Evolutionary conservation across 2,888 invertebrate genomes (phyloP), one percentile per base, ranked within the genome.

Genomic region (Orthonevra nobilis): DNA sequence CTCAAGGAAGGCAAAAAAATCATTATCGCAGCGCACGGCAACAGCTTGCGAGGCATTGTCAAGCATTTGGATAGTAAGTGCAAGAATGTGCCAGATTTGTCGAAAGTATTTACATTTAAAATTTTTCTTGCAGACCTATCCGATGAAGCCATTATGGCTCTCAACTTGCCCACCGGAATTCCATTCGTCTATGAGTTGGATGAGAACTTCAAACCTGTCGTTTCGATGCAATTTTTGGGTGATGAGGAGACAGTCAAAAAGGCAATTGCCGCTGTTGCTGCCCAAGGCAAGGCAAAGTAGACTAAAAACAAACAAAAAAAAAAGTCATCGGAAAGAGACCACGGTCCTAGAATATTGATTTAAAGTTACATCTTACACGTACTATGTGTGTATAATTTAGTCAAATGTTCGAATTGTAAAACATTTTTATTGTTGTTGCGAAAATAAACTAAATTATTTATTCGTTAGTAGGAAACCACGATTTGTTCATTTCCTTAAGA

Each of bases 1-100:
- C 91, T 96, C 81, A 95, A 94, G 85, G 94, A 91, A 83, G 96
- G 95, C 82, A 96, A 96, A 87, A 92, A 89, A 50, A 93, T 96
- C 77, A 92, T 96, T 50, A 95, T 96, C 85, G 96, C 95, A 19
- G 96, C 96, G 30, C 96, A 96, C 85, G 96, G 96, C 63, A 96
- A 96, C 89, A 96, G 95, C 87, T 91, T 96, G 63, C 90, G 96
- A 84, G 96, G 96, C 83, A 95, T 96, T 84, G 95, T 96, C 1
- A 96, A 96, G 89, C 94, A 96, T 90, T 92, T 96, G 87, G 96
- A 96, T 87, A 90, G 94, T 94, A 89, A 90, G 91, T 88, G 40
- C 6, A 10, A 14, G 6, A 20, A 0, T 42, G 7, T 23, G 12
- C 14, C 7, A 44, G 14, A 10, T 28, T 23, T 23, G 5, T 23